phyloP scores from a whole-genome alignment of 2,888 invertebrate genomes.

The Erpobdella octoculata region DNA sequence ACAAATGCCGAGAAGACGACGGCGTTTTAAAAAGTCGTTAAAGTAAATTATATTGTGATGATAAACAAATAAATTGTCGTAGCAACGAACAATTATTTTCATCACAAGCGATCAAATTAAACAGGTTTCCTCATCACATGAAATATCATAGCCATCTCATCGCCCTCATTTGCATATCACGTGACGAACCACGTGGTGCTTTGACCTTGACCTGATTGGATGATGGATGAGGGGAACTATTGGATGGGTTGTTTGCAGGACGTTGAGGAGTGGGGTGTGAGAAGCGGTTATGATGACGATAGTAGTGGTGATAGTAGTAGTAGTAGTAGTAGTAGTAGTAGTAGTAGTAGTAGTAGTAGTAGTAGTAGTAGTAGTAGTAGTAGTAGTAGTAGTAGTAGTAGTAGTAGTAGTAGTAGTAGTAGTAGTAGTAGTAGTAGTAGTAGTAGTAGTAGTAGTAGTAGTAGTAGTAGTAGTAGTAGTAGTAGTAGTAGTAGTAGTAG shows the following conservation, averaged over 20 bases:
- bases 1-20: too few species aligned
- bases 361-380: neutral
- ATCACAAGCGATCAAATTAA: too few species aligned
- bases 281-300: neutral
- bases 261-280: neutral
- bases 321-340: neutral
- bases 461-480: conserved; percentile 11
- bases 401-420: neutral
- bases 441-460: neutral
- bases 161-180: conserved; percentile 8
- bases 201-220: conserved; percentile 10
- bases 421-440: neutral
- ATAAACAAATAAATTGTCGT: too few species aligned
- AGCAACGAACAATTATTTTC: too few species aligned
- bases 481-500: conserved; percentile 17
- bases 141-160: conserved; percentile 3
- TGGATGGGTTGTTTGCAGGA: conserved; percentile 12
- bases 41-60: too few species aligned
- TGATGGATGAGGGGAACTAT: conserved; percentile 10
- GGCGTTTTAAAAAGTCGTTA: too few species aligned
- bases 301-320: neutral
- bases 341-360: neutral
- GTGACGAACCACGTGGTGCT: conserved; percentile 13
- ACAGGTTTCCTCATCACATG: too few species aligned
- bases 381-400: neutral